Conservation (phyloP, 2,113 vertebrate species). For the Sialia sialis region DNA sequence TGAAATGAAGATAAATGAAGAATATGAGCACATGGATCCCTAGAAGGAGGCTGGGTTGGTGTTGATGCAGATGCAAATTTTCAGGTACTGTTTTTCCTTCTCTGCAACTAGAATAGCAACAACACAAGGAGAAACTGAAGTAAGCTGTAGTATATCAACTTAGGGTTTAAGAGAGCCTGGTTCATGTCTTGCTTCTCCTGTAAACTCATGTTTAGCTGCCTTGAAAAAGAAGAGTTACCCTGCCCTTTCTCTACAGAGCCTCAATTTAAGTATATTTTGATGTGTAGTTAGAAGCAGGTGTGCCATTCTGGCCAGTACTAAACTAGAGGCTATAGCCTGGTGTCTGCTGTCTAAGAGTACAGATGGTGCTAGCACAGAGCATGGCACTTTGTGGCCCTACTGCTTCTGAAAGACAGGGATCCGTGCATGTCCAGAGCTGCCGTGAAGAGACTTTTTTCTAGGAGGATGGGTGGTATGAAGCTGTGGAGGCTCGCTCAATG, state of each 20-base stretch:
- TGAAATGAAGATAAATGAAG: slow-evolving; percentile 43
- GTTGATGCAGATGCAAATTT: not conserved
- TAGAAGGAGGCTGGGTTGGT: not conserved
- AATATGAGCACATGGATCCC: not conserved
- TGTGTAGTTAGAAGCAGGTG: fast-evolving
- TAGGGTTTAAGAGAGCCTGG: not conserved
- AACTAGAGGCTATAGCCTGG: not conserved
- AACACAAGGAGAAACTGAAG: not conserved
- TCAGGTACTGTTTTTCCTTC: not conserved
- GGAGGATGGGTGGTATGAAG: not conserved
- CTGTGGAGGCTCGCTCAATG: not conserved
- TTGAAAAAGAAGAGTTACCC: not conserved
- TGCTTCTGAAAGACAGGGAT: not conserved
- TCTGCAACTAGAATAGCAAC: not conserved
- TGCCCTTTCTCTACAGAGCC: not conserved
- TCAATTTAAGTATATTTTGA: not conserved
- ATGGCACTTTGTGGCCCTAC: not conserved
- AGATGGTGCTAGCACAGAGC: not conserved
- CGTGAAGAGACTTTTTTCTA: not conserved
- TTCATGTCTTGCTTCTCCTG: not conserved
- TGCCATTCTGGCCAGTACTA: not conserved
- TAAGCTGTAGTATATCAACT: fast-evolving
- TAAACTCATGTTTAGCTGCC: not conserved
- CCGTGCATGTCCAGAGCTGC: not conserved
- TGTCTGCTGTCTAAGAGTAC: not conserved